Evolutionary conservation across 2,113 vertebrate species (phyloP).

Genomic region (Trematomus loennbergii): DNA sequence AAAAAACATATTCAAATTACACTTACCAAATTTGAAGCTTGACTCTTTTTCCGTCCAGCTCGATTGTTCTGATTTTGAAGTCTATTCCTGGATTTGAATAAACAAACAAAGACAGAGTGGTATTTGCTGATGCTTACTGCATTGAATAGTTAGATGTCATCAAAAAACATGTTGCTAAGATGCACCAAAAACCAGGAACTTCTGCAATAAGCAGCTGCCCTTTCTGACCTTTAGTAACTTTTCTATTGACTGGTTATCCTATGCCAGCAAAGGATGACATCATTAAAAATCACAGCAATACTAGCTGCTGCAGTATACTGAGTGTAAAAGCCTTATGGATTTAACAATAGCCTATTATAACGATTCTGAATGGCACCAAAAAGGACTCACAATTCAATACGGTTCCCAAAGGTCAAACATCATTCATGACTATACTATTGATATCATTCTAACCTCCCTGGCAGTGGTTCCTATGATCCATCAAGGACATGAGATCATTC

Average conservation of each 20-base stretch:
- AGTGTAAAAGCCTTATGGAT: neutral
- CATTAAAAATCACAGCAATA: slow-evolving; percentile 6
- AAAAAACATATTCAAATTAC: neutral
- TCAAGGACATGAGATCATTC: slow-evolving; percentile 49
- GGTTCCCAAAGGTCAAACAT: slow-evolving; percentile 1
- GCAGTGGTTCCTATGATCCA: slow-evolving; percentile 16
- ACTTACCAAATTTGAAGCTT: slow-evolving; percentile 98
- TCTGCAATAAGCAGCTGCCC: neutral
- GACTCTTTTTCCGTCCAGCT: slow-evolving; percentile 97
- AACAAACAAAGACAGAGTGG: neutral
- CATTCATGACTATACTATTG: neutral
- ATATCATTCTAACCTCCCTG: slow-evolving; percentile 14
- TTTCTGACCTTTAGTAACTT: neutral
- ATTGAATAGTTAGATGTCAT: slow-evolving; percentile 9
- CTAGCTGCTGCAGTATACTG: neutral
- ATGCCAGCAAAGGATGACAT: slow-evolving; percentile 3
- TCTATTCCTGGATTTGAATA: slow-evolving; percentile 89
- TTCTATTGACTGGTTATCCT: neutral
- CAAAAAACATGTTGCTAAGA: neutral
- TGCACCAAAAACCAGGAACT: neutral
- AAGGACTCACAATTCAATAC: neutral
- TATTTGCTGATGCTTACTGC: neutral
- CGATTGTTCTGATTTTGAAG: slow-evolving; percentile 98
- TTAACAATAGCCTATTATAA: neutral
- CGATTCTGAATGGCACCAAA: neutral